A percentile compares a stretch with the other conserved stretches of the same genome.
Evolutionary conservation across 2,888 invertebrate genomes (phyloP).

Genomic region (Gibbula magus): DNA sequence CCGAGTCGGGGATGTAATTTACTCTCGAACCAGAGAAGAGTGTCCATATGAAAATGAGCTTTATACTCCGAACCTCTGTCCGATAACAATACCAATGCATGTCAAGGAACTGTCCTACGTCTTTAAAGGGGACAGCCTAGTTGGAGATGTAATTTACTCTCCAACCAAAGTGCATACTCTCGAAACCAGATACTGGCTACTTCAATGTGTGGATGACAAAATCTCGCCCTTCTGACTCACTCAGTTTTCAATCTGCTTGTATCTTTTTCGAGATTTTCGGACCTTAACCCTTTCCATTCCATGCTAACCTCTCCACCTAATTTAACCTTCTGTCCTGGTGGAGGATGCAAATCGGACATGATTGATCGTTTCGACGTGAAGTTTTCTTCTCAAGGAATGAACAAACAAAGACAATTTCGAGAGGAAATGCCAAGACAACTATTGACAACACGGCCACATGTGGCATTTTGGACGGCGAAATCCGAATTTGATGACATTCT

Average conservation of each 20-base stretch:
- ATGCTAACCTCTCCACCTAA: background rate
- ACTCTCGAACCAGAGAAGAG: background rate
- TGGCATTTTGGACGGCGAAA: background rate
- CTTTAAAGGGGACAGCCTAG: background rate
- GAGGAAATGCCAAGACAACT: background rate
- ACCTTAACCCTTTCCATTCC: background rate
- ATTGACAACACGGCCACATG: background rate
- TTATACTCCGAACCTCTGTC: background rate
- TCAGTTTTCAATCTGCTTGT: background rate
- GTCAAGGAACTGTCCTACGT: background rate
- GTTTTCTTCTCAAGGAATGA: slow-evolving; percentile 7
- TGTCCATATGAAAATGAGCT: slow-evolving; percentile 1
- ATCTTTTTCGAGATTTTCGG: background rate
- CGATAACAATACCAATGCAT: background rate
- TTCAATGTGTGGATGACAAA: background rate
- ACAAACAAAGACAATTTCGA: slow-evolving; percentile 10
- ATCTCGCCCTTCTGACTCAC: background rate
- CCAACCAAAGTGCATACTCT: background rate
- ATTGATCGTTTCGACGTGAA: slow-evolving; percentile 4
- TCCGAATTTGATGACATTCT: slow-evolving; percentile 22
- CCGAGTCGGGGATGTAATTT: too few relatives aligned
- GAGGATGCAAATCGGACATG: background rate
- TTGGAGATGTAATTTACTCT: background rate
- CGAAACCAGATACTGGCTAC: background rate
- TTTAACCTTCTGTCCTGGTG: background rate